Evolutionary conservation across 1,140 invertebrate species (phyloP), one percentile per base, ranked within the genome.

Genomic region (Trichonephila inaurata): DNA sequence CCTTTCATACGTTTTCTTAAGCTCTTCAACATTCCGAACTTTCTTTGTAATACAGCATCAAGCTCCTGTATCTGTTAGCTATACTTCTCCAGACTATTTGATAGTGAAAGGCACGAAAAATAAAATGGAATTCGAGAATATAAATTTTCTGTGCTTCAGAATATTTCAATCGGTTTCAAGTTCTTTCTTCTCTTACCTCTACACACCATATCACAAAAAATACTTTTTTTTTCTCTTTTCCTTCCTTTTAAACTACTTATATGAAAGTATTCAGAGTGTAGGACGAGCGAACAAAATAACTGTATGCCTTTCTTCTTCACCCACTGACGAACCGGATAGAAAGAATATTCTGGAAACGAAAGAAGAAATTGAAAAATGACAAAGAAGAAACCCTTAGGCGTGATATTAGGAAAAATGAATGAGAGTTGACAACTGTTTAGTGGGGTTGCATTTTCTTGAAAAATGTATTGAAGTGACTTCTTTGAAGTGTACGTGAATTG

Each of bases 51-150:
- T 21, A 12, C n/a, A 66, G 24, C 86, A 60, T 89, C 86, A 66
- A 89, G 64, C 86, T 66, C 40, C 40, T 64, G 86, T 89, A 89
- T 89, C 86, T 89, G 66, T 89, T 89, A 66, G 64, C 61, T 89
- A 44, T 33, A 89, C 64, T 89, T 89, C 64, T 18, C 33, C 7
- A 66, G 16, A n/a, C 86, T 89, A 66, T 69, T 86, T 69, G 86
- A 89, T 12, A n/a, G 86, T 64, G 51, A 66, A 89, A 44, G 40
- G 86, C 19, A n/a, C 19, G 60, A 61, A 86, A 61, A 60, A 86
- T 51, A 51, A 51, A 51, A 51, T 51, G 51, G 10, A 51, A 12
- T 51, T 51, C 7, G 51, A 51, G 51, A 51, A 51, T 51, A 86
- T 60, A 40, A 14, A 28, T 89, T 66, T 89, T 51, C 24, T 44